Base-by-base conservation (phyloP, 2,797 vertebrate species). In the Crypturellus tataupa region DNA sequence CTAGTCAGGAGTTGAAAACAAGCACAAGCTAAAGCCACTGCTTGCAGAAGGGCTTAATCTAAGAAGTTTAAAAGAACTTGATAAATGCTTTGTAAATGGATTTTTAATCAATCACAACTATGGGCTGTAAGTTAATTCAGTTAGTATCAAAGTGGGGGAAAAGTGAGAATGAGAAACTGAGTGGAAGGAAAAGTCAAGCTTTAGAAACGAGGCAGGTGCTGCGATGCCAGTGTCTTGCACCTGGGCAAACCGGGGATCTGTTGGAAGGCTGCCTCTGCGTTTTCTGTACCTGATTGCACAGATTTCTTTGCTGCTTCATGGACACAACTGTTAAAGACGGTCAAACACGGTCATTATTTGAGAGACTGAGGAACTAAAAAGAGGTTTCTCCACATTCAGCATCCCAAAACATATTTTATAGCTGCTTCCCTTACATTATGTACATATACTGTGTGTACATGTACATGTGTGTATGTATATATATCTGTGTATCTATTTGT, bases 11-110 rank as follows among this genome's bases (percentile, higher is more conserved):
- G 35, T 70, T 88, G 35, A 75, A 80, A 69, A 79, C 55, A 47
- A 85, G n/a, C 12, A 27, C 24, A 75, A 35, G 31, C 64, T 85
- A 87, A 87, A 94, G 40, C 7, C 33, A 58, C 55, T 81, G 19
- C 29, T 83, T 87, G 60, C 17, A 81, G 73, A 79, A 16, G 20
- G 31, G 37, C 40, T 93, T 73, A 39, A 49, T 88, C 49, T 77
- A 86, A 4, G 80, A 92, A 44, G 12, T 69, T 89, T 81, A 5
- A 58, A 49, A 73, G 70, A 85, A 42, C n/a, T 65, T 72, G 78
- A 18, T 85, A 86, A 58, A 14, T 64, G 20, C 56, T 92, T 84
- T 90, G 12, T 67, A 62, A 81, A 85, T 62, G 51, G 4, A 63
- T 4, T 71, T 89, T 88, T 85, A 84, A 59, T 86, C 25, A 33